Evolutionary conservation across 2,797 vertebrate genomes (phyloP).

Genomic region (Microcaecilia unicolor): DNA sequence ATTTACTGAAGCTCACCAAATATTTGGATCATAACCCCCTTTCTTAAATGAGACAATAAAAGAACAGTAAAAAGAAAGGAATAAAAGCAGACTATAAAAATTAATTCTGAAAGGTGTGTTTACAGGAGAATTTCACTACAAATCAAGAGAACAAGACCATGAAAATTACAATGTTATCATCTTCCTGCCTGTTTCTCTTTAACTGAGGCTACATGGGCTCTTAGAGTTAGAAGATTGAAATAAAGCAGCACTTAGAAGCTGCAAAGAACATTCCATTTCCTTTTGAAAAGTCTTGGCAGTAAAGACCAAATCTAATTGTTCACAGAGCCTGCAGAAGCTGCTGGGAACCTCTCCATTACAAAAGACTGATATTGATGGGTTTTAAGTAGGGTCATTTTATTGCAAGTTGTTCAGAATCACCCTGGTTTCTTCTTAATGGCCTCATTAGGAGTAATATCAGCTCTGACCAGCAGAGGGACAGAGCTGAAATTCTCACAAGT

Average conservation of each 20-base stretch:
- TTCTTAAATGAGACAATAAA: too few species aligned
- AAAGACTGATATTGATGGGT: slow-evolving; percentile 14
- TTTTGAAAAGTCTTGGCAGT: not conserved
- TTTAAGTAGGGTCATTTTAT: slow-evolving; percentile 16
- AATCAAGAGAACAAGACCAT: not conserved
- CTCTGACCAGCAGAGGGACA: slow-evolving; percentile 11
- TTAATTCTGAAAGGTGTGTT: too few species aligned
- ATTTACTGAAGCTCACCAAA: too few species aligned
- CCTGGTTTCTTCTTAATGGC: slow-evolving; percentile 13
- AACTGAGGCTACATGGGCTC: not conserved
- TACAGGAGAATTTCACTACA: too few species aligned
- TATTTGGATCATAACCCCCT: too few species aligned
- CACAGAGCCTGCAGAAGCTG: slow-evolving; percentile 5
- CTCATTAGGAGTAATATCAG: slow-evolving; percentile 7
- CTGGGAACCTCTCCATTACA: slow-evolving; percentile 15
- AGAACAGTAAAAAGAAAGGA: too few species aligned
- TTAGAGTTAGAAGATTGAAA: too few species aligned
- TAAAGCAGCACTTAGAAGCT: not conserved
- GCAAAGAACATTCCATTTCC: slow-evolving; percentile 4
- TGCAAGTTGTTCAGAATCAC: slow-evolving; percentile 10
- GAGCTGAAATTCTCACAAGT: slow-evolving; percentile 6
- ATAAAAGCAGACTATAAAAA: too few species aligned
- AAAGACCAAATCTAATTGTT: slow-evolving; percentile 5
- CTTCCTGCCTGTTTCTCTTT: too few species aligned
- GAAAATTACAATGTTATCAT: too few species aligned